phyloP scores from a whole-genome alignment of 2,888 invertebrate genomes.

The Carpatolechia fugitivella region DNA sequence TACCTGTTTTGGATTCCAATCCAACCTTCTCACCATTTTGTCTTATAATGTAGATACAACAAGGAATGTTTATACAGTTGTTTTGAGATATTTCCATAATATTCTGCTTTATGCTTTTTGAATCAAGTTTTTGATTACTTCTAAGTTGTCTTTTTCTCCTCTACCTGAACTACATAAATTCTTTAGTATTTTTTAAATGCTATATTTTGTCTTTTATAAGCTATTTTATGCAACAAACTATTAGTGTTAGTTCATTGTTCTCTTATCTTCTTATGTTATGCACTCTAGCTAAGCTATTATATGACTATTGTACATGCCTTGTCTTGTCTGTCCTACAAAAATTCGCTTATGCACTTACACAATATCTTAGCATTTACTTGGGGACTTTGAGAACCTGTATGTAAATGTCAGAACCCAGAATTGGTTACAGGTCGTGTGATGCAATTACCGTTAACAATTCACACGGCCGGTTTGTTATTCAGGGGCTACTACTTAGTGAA shows the following conservation, averaged over 20 bases:
- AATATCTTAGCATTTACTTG: conserved; percentile 15
- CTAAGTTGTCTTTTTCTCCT: background rate
- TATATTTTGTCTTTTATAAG: too few species aligned
- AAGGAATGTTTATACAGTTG: background rate
- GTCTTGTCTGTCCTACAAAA: background rate
- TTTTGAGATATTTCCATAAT: background rate
- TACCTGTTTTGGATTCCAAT: too few species aligned
- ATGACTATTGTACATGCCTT: background rate
- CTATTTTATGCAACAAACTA: conserved; percentile 7
- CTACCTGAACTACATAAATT: too few species aligned
- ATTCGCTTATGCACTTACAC: conserved; percentile 5
- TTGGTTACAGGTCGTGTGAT: conserved; percentile 38
- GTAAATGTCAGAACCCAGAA: conserved; percentile 43
- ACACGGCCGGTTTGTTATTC: conserved; percentile 49
- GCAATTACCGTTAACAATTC: conserved; percentile 60
- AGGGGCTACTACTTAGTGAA: conserved; percentile 35
- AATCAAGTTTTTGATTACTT: background rate
- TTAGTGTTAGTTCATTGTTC: conserved; percentile 21
- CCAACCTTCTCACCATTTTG: too few species aligned
- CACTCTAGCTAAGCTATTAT: background rate
- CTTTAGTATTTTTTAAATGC: too few species aligned
- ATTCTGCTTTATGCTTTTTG: background rate
- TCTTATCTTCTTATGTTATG: conserved; percentile 24
- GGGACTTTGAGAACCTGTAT: conserved; percentile 15
- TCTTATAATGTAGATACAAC: background rate